Percentiles rank a stretch among this genome's conserved stretches.
Evolutionary conservation across 2,888 invertebrate species (phyloP).

Genomic region (Drosophila anceps): DNA sequence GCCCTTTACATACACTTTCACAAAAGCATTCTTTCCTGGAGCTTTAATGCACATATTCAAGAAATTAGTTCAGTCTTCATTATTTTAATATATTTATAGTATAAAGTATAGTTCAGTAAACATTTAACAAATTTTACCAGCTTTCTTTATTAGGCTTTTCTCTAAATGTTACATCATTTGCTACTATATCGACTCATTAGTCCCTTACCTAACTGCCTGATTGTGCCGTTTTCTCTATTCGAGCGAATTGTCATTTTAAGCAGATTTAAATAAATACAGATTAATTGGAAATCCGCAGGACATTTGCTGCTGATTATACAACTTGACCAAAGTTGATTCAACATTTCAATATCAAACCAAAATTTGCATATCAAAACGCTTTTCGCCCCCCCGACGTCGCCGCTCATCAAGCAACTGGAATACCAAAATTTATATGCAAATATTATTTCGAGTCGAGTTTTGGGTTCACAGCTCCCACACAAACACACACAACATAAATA

Average conservation of each 20-base stretch:
- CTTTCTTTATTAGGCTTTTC: background rate
- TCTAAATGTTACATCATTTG: background rate
- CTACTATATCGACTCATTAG: background rate
- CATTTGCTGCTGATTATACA: slow-evolving; percentile 4
- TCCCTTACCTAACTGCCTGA: background rate
- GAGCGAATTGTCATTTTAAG: background rate
- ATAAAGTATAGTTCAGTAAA: background rate
- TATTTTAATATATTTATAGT: too few species aligned
- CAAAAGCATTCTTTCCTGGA: too few species aligned
- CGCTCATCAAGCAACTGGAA: slow-evolving; percentile 1
- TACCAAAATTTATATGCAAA: slow-evolving; percentile 20
- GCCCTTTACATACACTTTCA: too few species aligned
- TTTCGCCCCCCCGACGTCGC: background rate
- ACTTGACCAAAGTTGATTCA: background rate
- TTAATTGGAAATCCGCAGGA: slow-evolving; percentile 12
- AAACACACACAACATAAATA: slow-evolving; percentile 5
- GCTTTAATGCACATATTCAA: too few species aligned
- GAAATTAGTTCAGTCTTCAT: too few species aligned
- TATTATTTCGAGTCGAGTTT: slow-evolving; percentile 13
- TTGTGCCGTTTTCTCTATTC: background rate
- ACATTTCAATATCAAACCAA: background rate
- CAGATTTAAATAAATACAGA: background rate
- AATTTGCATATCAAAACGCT: slow-evolving; percentile 1
- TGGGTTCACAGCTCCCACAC: background rate
- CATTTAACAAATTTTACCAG: background rate